phyloP scores from a whole-genome alignment of 2,797 vertebrate genomes.

The Pseudochirops corinnae region DNA sequence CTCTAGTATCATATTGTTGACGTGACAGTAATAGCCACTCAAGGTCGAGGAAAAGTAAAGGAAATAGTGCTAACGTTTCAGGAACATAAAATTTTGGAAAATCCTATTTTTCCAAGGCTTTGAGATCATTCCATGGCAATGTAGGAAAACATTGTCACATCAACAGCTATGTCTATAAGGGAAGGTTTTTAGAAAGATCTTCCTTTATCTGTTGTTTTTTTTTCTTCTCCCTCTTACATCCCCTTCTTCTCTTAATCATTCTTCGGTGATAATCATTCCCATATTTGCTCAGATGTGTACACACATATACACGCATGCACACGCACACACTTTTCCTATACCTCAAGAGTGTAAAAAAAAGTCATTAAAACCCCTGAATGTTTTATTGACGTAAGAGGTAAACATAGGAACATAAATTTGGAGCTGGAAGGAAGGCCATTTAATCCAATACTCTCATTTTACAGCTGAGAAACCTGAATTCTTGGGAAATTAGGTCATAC shows the following conservation, averaged over 20 bases:
- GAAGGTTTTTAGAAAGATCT: neutral
- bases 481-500: neutral
- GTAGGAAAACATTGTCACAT: neutral
- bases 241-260: neutral
- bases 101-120: neutral
- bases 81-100: neutral
- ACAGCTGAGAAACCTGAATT: neutral
- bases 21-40: neutral
- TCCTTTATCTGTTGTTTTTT: neutral
- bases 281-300: neutral
- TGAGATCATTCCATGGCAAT: neutral
- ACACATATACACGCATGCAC: neutral
- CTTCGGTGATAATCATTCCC: neutral
- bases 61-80: neutral
- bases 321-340: neutral
- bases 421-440: neutral
- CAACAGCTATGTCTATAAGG: neutral
- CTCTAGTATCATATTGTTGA: neutral
- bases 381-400: neutral
- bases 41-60: neutral
- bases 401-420: neutral
- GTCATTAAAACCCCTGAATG: neutral
- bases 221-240: neutral
- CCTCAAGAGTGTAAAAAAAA: neutral
- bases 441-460: neutral